A percentile compares a stretch with the other conserved stretches of the same genome.
These are phyloP conservation scores for Zoanthus sociatus DNA, from an alignment of 92 coral and sea anemone genomes.

Conservation along the genomic window DNA sequence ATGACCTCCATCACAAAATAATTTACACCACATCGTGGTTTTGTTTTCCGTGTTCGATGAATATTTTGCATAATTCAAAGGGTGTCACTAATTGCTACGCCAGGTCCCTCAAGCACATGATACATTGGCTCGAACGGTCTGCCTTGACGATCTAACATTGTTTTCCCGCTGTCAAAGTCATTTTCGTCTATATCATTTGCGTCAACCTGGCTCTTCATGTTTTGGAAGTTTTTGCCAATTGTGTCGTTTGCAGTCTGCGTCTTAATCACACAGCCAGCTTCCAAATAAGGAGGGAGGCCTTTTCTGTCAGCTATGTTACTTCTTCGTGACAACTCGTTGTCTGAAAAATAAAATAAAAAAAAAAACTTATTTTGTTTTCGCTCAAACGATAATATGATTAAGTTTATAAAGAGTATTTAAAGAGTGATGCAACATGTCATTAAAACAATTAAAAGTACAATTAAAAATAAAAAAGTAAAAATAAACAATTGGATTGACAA, in stretches of 20 bases:
- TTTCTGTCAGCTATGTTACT: neutral
- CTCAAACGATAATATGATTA: too few species aligned
- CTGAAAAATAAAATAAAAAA: neutral
- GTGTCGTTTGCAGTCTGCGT: neutral
- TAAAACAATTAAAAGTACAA: too few species aligned
- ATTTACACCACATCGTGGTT: too few species aligned
- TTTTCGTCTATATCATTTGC: neutral
- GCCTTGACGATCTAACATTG: slow-evolving; percentile 26
- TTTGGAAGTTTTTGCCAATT: neutral
- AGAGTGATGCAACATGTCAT: too few species aligned
- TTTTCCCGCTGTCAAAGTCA: slow-evolving; percentile 19
- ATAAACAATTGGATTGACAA: too few species aligned
- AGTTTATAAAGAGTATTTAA: too few species aligned
- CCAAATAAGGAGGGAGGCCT: slow-evolving; percentile 8
- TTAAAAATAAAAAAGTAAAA: too few species aligned
- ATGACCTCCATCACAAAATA: too few species aligned
- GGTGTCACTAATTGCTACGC: slow-evolving; percentile 26
- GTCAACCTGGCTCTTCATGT: neutral
- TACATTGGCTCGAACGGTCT: slow-evolving; percentile 33
- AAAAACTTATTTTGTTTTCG: neutral
- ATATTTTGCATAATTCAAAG: neutral
- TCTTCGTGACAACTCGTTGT: neutral
- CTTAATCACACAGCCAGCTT: slow-evolving; percentile 33
- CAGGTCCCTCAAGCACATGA: slow-evolving; percentile 28
- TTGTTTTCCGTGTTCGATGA: neutral